phyloP scores from a whole-genome alignment of 1,140 invertebrate genomes.

The Drosophila baimaii region DNA sequence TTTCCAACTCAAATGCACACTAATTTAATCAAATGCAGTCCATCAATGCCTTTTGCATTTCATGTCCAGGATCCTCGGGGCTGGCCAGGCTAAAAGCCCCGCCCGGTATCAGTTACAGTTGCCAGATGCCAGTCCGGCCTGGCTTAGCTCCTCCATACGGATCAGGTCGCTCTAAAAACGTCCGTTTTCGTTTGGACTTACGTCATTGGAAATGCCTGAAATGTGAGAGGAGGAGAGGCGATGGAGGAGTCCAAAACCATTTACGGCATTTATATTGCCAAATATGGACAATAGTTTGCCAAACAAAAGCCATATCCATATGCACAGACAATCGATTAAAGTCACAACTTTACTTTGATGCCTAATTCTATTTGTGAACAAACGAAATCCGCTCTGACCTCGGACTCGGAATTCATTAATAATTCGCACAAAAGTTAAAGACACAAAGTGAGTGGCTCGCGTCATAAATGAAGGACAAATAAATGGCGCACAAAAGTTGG shows the following conservation, averaged over 20 bases:
- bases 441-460: constrained; percentile 14
- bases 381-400: constrained; percentile 6
- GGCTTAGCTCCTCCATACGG: background rate
- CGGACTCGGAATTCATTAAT: constrained; percentile 29
- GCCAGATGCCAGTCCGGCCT: background rate
- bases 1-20: constrained; percentile 48
- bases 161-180: constrained; percentile 8
- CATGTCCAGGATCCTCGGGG: constrained; percentile 9
- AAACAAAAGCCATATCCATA: constrained; percentile 5
- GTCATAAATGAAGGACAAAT: constrained; percentile 46
- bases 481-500: constrained; percentile 39
- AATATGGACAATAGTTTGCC: background rate
- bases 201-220: constrained; percentile 32
- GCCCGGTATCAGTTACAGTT: constrained; percentile 19
- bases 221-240: background rate
- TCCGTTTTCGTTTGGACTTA: constrained; percentile 48
- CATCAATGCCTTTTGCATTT: constrained; percentile 53
- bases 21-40: constrained; percentile 76
- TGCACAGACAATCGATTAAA: constrained; percentile 21
- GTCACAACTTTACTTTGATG: constrained; percentile 29
- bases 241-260: background rate
- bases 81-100: constrained; percentile 46
- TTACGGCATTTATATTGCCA: constrained; percentile 14
- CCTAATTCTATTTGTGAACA: constrained; percentile 34
- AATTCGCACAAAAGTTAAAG: constrained; percentile 40